Conservation (phyloP, 2,113 vertebrate species). For the Numenius arquata region DNA sequence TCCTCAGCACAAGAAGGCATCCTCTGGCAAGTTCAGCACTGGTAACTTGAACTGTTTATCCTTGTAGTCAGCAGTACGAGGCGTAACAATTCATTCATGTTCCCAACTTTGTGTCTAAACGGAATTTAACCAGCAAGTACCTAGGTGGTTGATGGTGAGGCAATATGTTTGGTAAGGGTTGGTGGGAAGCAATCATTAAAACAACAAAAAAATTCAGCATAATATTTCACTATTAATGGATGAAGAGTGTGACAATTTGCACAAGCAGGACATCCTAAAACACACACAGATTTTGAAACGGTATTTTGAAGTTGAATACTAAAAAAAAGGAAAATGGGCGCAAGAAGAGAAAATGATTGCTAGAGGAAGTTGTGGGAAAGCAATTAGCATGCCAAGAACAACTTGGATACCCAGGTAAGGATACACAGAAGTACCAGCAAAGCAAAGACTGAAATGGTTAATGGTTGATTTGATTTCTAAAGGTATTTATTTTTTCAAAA, state of each 20-base stretch:
- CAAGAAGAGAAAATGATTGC: neutral
- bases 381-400: neutral
- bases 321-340: neutral
- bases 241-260: neutral
- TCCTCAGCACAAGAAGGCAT: neutral
- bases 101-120: neutral
- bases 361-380: neutral
- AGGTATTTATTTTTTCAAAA: neutral
- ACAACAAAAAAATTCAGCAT: neutral
- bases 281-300: fast-evolving
- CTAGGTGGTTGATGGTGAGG: neutral
- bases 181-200: neutral
- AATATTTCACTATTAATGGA: neutral
- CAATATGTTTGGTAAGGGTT: neutral
- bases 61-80: neutral
- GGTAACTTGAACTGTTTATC: neutral
- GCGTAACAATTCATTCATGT: neutral
- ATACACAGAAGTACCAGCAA: neutral
- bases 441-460: neutral
- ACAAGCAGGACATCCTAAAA: neutral
- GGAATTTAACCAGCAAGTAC: neutral
- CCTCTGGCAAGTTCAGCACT: neutral
- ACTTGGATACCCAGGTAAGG: neutral
- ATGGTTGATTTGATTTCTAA: neutral
- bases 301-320: neutral